Conservation (phyloP, 1,140 invertebrate species). For the Neodiprion lecontei region DNA sequence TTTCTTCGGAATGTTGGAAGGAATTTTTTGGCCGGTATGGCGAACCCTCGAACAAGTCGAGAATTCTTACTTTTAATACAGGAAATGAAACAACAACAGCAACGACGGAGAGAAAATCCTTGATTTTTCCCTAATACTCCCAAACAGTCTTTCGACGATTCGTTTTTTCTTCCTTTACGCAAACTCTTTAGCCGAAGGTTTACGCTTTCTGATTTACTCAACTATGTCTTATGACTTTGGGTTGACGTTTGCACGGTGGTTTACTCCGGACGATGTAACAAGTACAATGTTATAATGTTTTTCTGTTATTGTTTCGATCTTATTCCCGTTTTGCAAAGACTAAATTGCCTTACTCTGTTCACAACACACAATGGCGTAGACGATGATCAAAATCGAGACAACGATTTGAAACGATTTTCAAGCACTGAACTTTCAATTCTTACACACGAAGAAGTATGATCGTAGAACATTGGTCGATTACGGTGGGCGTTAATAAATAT, state of each 20-base stretch:
- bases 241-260: background rate
- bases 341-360: background rate
- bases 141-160: background rate
- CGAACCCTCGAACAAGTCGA: conserved; percentile 39
- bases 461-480: background rate
- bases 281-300: background rate
- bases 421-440: conserved; percentile 20
- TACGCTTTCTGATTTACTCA: background rate
- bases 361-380: conserved; percentile 13
- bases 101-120: background rate
- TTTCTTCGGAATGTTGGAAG: conserved; percentile 41
- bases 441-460: too few relatives aligned
- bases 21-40: conserved; percentile 45
- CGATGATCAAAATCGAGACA: background rate
- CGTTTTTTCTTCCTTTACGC: background rate
- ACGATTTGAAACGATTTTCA: background rate
- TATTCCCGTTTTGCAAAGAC: background rate
- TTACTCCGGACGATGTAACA: too few relatives aligned
- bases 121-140: background rate
- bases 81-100: conserved; percentile 24
- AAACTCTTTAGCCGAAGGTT: background rate
- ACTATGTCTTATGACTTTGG: background rate
- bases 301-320: background rate
- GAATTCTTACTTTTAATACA: conserved; percentile 28
- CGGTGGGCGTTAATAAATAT: background rate